Evolutionary conservation across 2,888 invertebrate genomes (phyloP), one percentile per base, ranked within the genome.

Genomic region (Epinotia bilunana): DNA sequence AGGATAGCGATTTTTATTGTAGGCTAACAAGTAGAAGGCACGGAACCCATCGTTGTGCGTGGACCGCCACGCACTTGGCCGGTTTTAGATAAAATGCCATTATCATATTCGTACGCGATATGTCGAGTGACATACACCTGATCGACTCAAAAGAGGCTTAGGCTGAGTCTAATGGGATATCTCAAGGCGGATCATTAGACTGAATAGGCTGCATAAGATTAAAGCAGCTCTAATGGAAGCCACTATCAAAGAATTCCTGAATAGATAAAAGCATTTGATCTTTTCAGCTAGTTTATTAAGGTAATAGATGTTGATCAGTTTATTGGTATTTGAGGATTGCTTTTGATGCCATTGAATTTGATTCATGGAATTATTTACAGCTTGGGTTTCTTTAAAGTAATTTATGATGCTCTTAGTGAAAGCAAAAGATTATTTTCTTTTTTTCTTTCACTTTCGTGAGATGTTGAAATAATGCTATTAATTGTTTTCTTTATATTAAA

Each of bases 121-220:
- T n/a, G 53, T n/a, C n/a, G 16, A n/a, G 5, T n/a, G n/a, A n/a
- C n/a, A 53, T 53, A 53, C 6, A 16, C n/a, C 53, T 53, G 16
- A 16, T 49, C 49, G n/a, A 23, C 61, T 61, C 61, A 61, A 61
- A 61, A 28, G 33, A 28, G 58, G 58, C 58, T 60, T 60, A 60
- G 23, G 23, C 16, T 16, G n/a, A 6, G 13, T 16, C 61, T 61
- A 61, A 61, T 61, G 61, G 61, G 33, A 61, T 33, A 33, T 61
- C 61, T 61, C 6, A 16, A 61, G 33, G 58, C 12, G 6, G n/a
- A 61, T 61, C 33, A 61, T 61, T 61, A 61, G 61, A 16, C 33
- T 61, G 61, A 61, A 61, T 61, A 61, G 61, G 33, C 61, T 58
- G 33, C 61, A 60, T 58, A 58, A 58, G 61, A 61, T 61, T n/a